phyloP scores from a whole-genome alignment of 64 coral and sea anemone species.

The Orbicella faveolata region DNA sequence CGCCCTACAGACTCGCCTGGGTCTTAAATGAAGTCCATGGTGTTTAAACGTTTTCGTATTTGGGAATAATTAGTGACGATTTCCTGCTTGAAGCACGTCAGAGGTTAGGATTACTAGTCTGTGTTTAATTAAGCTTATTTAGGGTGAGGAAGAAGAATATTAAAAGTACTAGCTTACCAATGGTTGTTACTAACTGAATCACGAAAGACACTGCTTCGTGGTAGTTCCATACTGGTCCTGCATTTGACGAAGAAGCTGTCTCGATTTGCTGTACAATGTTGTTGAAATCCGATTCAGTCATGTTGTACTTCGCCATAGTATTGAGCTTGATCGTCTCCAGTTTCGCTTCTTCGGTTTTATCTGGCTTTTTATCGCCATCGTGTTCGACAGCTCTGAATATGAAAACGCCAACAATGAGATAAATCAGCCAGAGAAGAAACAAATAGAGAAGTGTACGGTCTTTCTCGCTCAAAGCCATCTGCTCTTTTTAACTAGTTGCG shows the following conservation, averaged over 20 bases:
- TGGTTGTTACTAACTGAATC: conserved; percentile 27
- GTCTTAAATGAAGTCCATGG: too few relatives aligned
- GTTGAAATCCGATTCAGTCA: conserved; percentile 11
- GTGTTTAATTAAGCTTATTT: not conserved
- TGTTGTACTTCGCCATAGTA: not conserved
- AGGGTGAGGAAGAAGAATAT: not conserved
- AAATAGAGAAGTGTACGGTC: not conserved
- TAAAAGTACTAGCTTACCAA: not conserved
- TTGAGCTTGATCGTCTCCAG: not conserved
- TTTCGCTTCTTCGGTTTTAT: not conserved
- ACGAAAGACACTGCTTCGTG: not conserved
- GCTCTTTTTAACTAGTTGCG: not conserved
- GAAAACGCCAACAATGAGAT: not conserved
- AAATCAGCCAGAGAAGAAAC: conserved; percentile 2
- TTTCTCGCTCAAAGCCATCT: not conserved
- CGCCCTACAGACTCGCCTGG: too few relatives aligned
- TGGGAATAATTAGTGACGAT: too few relatives aligned
- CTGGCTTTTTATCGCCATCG: not conserved
- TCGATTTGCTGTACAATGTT: conserved; percentile 20
- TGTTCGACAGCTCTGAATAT: conserved; percentile 25
- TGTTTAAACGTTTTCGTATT: too few relatives aligned
- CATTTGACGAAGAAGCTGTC: not conserved
- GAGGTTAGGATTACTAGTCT: too few relatives aligned
- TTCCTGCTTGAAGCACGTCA: too few relatives aligned
- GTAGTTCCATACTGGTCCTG: conserved; percentile 18